Percentiles rank a stretch among this genome's conserved stretches.
Conservation (phyloP, 2,888 invertebrate species). For the Polydrusus cervinus region DNA sequence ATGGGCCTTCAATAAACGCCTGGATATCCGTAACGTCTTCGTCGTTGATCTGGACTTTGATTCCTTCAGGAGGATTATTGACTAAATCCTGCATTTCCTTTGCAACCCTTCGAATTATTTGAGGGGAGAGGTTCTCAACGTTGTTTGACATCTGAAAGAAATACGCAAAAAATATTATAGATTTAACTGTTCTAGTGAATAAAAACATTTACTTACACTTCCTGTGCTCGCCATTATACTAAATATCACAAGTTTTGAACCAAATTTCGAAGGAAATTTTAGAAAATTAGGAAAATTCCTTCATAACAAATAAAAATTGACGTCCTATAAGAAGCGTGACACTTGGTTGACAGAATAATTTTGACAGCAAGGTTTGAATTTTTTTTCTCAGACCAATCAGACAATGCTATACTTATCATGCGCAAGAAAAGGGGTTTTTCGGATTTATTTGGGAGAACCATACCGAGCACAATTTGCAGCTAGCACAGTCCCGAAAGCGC, state of each 20-base stretch:
- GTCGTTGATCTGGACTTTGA: constrained; percentile 91
- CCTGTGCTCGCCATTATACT: constrained; percentile 58
- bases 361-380: constrained; percentile 62
- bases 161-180: constrained; percentile 32
- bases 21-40: constrained; percentile 96
- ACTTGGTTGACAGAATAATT: constrained; percentile 30
- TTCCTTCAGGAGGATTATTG: constrained; percentile 90
- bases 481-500: too few relatives aligned
- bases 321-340: constrained; percentile 55
- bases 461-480: too few relatives aligned
- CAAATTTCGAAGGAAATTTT: constrained; percentile 46
- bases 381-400: constrained; percentile 41
- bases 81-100: constrained; percentile 91
- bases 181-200: constrained; percentile 27
- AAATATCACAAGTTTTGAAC: constrained; percentile 44
- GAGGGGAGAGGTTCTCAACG: constrained; percentile 96
- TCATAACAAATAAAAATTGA: constrained; percentile 62
- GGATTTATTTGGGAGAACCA: too few relatives aligned
- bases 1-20: constrained; percentile 92
- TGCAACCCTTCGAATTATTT: constrained; percentile 89
- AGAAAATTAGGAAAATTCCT: constrained; percentile 56
- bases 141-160: constrained; percentile 82
- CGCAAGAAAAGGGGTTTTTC: neutral
- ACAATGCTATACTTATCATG: neutral
- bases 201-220: constrained; percentile 57